Base-by-base conservation (phyloP, 2,888 invertebrate genomes). In the Halictus quadricinctus region DNA sequence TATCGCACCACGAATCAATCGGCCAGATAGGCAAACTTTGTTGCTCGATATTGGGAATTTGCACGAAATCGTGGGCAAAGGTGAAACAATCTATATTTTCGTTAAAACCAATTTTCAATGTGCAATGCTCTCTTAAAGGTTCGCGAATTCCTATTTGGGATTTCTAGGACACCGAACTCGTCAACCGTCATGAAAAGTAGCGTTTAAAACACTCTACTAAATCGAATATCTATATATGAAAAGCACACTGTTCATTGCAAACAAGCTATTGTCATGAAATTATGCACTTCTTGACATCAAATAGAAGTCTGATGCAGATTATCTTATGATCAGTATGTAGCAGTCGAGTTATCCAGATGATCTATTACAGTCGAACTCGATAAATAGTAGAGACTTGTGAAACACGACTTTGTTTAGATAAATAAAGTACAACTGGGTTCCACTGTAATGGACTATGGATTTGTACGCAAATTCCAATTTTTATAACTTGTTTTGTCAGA, bases 1-100 rank as follows among this genome's bases (percentile, higher is more conserved):
- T 54, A 75, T 86, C 18, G 43, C 25, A 8, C 74, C 21, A 10
- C 10, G 48, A n/a, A 58, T 15, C 6, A 41, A 72, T 18, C 70
- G 50, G 54, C 50, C 15, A 54, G 41, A 54, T 41, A 43, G 73
- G 36, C 21, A 15, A 73, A 50, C 15, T 48, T 79, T 48, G 36
- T 29, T 3, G 60, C 43, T 36, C 36, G 36, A 36, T 36, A 36
- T 36, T 36, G 36, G 3, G 13, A 13, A 15, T 25, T 25, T 6
- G 0, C 15, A 7, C 64, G 64, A 15, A 64, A 7, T 64, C 25
- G 15, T 25, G 25, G 29, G 15, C 64, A 29, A 7, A 64, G 4
- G 13, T 64, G 25, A 54, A 54, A 54, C 54, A 21, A 54, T 54
- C 21, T 10, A 21, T 54, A 8, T 18, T 13, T 25, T 60, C 13